Base-by-base conservation (phyloP, 1,140 invertebrate genomes). In the Zaprionus africanus region DNA sequence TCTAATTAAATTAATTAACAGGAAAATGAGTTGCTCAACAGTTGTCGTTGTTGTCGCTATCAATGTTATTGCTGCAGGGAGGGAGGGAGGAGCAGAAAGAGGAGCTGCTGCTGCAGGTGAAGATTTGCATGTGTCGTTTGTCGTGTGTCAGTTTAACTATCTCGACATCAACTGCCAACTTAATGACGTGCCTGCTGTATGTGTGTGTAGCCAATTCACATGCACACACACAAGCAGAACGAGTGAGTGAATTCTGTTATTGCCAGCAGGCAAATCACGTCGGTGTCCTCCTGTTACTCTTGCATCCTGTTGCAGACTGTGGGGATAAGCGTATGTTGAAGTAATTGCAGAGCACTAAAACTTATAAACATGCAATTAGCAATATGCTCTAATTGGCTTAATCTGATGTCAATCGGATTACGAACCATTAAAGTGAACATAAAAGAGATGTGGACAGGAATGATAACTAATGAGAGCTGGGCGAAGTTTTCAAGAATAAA, bases 1-100 rank as follows among this genome's bases (percentile, higher is more conserved):
- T 81, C 66, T 80, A 90, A 90, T 90, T 90, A 85, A 90, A 82
- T 90, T 71, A 90, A 90, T 90, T 90, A 85, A 85, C 76, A 82
- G 79, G 73, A 90, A 90, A 90, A 90, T 73, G 56, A 82, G 79
- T 82, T 85, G 81, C 53, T 88, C 72, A 85, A 85, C 78, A 79
- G 65, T 81, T 90, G 76, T 78, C 63, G 74, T 63, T 66, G 34
- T 69, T 49, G 46, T 69, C 36, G 46, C 46, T 75, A 26, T 76
- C 54, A 46, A 46, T 62, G 51, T 54, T 68, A 36, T 51, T 51
- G 46, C 46, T 22, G 46, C 12, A 22, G 46, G n/a, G 3, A 17
- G 41, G n/a, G 3, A 17, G 41, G n/a, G n/a, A 6, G 41, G 15
- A 4, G n/a, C 0, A 9, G 41, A 0, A 17, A n/a, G n/a, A 5